Base-by-base conservation (phyloP, 2,888 invertebrate genomes). In the Monoplex corrugatus region DNA sequence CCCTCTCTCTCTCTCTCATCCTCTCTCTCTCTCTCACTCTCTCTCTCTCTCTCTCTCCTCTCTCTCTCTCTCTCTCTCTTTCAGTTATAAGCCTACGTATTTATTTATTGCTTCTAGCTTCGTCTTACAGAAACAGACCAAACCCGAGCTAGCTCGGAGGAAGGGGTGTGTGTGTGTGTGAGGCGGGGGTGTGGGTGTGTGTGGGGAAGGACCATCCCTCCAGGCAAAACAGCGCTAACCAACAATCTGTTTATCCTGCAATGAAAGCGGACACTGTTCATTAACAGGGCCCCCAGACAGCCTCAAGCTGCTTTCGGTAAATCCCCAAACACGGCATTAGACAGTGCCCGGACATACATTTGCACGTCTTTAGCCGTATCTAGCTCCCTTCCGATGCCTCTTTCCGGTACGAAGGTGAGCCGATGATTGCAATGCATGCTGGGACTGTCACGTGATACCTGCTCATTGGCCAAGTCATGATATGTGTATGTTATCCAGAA, bases 1-100 rank as follows among this genome's bases (percentile, higher is more conserved):
- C 32, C 57, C 50, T 89, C 85, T 85, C 35, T 85, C 40, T 72
- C 78, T 50, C 28, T 83, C 44, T 89, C 85, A 75, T 43, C 44
- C 50, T 72, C 38, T 75, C 45, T 44, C 85, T 85, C 72, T 75
- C 40, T 38, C 45, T 16, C 6, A 32, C 72, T 45, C 72, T 68
- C 16, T 45, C 16, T 85, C 35, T 38, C 68, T n/a, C 50, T 35
- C 38, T 50, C 44, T n/a, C 63, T 43, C 43, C 50, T 43, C 50
- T 83, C 68, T n/a, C 32, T 68, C 82, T 63, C 2, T 44, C 35
- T 75, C 82, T 50, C 57, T 40, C 50, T 87, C 50, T 83, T 35
- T 78, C 50, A n/a, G n/a, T 1, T 57, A 57, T 57, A 2, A 23
- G 28, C 28, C 2, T 57, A 57, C 28, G 28, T 50, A 50, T 50